Conservation (phyloP, 2,888 invertebrate genomes). For the Acronicta psi region DNA sequence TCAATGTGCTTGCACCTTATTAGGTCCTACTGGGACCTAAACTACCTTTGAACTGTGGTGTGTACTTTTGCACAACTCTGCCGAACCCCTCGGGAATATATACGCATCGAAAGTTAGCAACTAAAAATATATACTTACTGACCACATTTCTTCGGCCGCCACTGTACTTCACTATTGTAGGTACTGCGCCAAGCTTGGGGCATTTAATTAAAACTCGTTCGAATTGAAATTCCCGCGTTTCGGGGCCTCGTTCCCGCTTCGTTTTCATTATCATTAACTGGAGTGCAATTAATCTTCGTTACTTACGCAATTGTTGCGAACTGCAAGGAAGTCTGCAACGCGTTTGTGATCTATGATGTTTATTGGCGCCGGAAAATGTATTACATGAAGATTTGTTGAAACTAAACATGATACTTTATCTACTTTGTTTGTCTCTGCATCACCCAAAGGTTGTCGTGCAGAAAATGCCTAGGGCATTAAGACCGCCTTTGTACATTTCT, state of each 20-base stretch:
- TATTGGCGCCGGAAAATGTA: constrained; percentile 17
- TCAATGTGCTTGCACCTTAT: too few species aligned
- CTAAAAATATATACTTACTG: background rate
- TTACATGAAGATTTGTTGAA: background rate
- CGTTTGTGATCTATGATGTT: constrained; percentile 24
- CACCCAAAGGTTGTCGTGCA: too few species aligned
- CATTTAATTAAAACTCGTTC: constrained; percentile 77
- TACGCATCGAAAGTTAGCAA: too few species aligned
- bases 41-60: too few species aligned
- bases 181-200: constrained; percentile 55
- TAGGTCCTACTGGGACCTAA: too few species aligned
- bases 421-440: too few species aligned
- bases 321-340: constrained; percentile 50
- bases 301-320: constrained; percentile 56
- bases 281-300: constrained; percentile 78
- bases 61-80: too few species aligned
- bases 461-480: too few species aligned
- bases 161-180: constrained; percentile 39
- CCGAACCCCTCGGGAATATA: too few species aligned
- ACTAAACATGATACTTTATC: background rate
- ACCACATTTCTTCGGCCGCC: constrained; percentile 32
- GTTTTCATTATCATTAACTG: constrained; percentile 81
- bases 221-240: constrained; percentile 77
- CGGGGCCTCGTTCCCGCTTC: constrained; percentile 62
- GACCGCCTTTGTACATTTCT: too few species aligned